These are phyloP conservation scores for Strigops habroptila DNA, from an alignment of 2,113 vertebrate species.

Conservation along the genomic window DNA sequence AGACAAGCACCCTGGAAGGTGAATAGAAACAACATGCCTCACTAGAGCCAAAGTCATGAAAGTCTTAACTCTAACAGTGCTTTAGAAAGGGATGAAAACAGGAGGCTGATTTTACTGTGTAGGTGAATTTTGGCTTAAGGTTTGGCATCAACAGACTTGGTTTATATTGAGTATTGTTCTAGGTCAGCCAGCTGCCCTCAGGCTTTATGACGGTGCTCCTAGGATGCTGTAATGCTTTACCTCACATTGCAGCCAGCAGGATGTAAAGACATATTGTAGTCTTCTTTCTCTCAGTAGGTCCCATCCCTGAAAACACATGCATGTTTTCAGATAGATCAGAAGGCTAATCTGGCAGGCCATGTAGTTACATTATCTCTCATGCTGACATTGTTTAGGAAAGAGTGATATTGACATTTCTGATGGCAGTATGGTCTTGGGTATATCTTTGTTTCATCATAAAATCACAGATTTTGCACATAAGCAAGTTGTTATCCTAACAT, in stretches of 20 bases:
- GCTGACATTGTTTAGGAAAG: background rate
- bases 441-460: background rate
- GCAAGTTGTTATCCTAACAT: background rate
- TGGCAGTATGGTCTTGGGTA: background rate
- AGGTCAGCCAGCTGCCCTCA: conserved; percentile 19
- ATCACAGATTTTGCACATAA: background rate
- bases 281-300: background rate
- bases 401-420: background rate
- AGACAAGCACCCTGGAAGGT: background rate
- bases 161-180: background rate
- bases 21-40: background rate
- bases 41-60: background rate
- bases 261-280: background rate
- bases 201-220: background rate
- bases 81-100: background rate
- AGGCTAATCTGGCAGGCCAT: background rate
- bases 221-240: background rate
- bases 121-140: background rate
- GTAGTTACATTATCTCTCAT: background rate
- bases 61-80: background rate
- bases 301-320: background rate
- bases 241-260: background rate
- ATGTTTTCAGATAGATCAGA: background rate
- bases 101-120: background rate
- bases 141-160: background rate